phyloP scores from a whole-genome alignment of 2,888 invertebrate species.

The Hemistola chrysoprasaria region DNA sequence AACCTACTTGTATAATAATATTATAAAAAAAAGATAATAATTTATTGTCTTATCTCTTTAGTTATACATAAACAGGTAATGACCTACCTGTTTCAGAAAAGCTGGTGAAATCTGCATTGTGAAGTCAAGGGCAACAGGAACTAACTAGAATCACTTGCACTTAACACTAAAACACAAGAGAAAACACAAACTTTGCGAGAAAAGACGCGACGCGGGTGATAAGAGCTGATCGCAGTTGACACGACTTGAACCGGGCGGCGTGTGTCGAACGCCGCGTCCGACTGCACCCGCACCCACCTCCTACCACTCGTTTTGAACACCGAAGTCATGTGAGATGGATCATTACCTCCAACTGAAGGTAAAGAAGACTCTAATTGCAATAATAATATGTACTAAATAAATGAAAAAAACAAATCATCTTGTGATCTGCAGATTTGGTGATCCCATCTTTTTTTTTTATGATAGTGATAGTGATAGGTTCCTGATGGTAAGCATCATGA shows the following conservation, averaged over 20 bases:
- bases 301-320: conserved; percentile 41
- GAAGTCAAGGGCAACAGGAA: no score
- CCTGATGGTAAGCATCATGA: no score
- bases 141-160: not conserved
- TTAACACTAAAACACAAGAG: conserved; percentile 2
- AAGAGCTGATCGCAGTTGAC: conserved; percentile 8
- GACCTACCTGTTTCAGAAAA: conserved; percentile 61
- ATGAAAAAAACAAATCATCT: conserved; percentile 7
- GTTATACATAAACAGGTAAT: not conserved
- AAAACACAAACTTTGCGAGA: not conserved
- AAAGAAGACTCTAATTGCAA: conserved; percentile 20
- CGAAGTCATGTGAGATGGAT: conserved; percentile 47
- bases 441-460: no score
- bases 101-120: conserved; percentile 45
- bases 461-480: no score
- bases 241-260: conserved; percentile 32
- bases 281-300: conserved; percentile 41
- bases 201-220: not conserved
- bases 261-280: conserved; percentile 35
- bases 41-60: not conserved
- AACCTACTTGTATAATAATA: no score
- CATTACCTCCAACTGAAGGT: conserved; percentile 10
- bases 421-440: no score
- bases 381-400: conserved; percentile 1
- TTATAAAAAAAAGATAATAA: not conserved